phyloP scores from a whole-genome alignment of 2,888 invertebrate genomes.

The Cryptus viduatorius region DNA sequence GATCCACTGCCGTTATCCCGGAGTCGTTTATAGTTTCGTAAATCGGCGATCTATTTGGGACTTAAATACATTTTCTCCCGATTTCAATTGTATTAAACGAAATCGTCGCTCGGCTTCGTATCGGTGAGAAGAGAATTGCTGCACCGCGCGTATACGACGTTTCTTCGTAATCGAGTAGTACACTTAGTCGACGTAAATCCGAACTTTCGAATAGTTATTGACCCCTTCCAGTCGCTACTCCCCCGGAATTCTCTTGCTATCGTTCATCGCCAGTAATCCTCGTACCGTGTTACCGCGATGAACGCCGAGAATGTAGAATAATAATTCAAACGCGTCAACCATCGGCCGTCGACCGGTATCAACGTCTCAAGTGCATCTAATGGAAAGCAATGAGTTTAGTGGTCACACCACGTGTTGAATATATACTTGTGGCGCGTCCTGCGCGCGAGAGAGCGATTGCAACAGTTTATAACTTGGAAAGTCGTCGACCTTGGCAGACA shows the following conservation, averaged over 20 bases:
- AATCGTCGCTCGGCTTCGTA: slow-evolving; percentile 22
- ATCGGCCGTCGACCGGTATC: not conserved
- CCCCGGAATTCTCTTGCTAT: not conserved
- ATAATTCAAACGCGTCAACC: slow-evolving; percentile 26
- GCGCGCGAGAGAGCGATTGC: slow-evolving; percentile 6
- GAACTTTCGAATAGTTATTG: slow-evolving; percentile 45
- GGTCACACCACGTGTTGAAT: slow-evolving; percentile 48
- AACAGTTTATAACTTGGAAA: slow-evolving; percentile 72
- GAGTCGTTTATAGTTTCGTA: slow-evolving; percentile 46
- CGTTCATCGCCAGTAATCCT: slow-evolving; percentile 6
- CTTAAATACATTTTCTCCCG: not conserved
- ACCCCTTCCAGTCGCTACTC: too few species aligned
- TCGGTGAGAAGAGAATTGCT: not conserved
- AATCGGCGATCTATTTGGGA: not conserved
- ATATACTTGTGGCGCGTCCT: slow-evolving; percentile 5
- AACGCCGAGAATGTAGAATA: not conserved
- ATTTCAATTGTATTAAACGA: not conserved
- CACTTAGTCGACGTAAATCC: not conserved
- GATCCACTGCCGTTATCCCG: slow-evolving; percentile 15
- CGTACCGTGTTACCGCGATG: not conserved
- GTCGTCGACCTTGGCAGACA: slow-evolving; percentile 80
- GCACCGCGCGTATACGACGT: not conserved
- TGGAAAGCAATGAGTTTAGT: slow-evolving; percentile 54
- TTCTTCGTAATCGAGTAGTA: not conserved
- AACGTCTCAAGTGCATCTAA: slow-evolving; percentile 50